Percentiles rank a stretch among this genome's conserved stretches.
Conservation (phyloP, 2,797 vertebrate genomes). For the Pempheris klunzingeri region DNA sequence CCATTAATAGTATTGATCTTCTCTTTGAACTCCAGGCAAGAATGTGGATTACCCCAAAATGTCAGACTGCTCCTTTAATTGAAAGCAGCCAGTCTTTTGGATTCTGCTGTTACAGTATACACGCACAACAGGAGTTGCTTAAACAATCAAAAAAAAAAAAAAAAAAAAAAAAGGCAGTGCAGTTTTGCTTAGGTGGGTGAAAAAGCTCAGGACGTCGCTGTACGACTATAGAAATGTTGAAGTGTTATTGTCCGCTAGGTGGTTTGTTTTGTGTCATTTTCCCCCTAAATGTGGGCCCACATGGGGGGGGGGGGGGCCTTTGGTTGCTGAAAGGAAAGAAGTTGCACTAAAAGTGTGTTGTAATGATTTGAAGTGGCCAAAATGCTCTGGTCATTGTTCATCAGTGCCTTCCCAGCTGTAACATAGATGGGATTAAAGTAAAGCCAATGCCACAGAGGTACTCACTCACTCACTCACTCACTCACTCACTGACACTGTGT, state of each 20-base stretch:
- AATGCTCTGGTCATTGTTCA: constrained; percentile 61
- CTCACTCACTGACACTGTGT: constrained; percentile 49
- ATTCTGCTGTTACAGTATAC: constrained; percentile 38
- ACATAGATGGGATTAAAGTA: constrained; percentile 45
- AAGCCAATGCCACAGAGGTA: constrained; percentile 56
- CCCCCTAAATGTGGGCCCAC: constrained; percentile 15
- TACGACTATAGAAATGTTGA: constrained; percentile 6
- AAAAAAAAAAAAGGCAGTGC: background rate
- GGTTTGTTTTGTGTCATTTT: constrained; percentile 35
- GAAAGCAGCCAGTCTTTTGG: background rate
- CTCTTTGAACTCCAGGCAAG: background rate
- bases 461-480: constrained; percentile 29
- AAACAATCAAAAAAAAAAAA: constrained; percentile 16
- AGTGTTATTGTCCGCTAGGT: constrained; percentile 19
- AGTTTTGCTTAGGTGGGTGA: constrained; percentile 35
- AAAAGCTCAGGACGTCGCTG: constrained; percentile 46
- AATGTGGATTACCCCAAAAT: background rate
- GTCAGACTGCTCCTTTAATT: background rate
- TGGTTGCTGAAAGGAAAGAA: constrained; percentile 45
- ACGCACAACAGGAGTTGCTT: constrained; percentile 12
- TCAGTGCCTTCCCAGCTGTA: constrained; percentile 78
- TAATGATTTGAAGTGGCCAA: constrained; percentile 56
- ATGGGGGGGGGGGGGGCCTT: too few relatives aligned
- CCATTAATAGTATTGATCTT: background rate
- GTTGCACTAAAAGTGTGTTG: constrained; percentile 60